Evolutionary conservation across 2,113 vertebrate species (phyloP).

Genomic region (Actenoides lindsayi): DNA sequence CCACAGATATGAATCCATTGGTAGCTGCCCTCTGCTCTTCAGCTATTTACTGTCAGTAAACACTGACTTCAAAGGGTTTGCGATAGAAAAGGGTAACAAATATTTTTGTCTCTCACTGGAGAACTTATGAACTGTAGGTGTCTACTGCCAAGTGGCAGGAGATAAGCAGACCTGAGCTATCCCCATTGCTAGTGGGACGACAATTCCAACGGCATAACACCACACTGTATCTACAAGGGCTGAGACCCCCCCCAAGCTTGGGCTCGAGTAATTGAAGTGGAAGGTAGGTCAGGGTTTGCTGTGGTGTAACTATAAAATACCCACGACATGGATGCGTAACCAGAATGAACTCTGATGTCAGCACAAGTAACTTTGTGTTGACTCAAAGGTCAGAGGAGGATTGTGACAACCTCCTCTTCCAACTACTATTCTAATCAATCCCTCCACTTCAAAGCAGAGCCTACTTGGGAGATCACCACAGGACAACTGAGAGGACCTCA

Average conservation of each 20-base stretch:
- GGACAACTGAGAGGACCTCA: not conserved
- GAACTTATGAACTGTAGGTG: not conserved
- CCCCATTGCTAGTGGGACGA: not conserved
- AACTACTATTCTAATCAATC: not conserved
- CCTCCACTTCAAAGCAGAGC: not conserved
- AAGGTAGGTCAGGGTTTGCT: not conserved
- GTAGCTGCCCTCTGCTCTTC: not conserved
- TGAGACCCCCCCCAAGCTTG: not conserved
- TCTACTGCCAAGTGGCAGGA: not conserved
- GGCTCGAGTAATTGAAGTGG: not conserved
- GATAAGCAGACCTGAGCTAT: not conserved
- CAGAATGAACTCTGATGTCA: not conserved
- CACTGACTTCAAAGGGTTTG: not conserved
- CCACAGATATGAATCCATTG: not conserved
- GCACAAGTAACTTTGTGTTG: not conserved
- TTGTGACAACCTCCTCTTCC: not conserved
- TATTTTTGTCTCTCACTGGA: not conserved
- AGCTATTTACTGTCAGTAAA: too few species aligned
- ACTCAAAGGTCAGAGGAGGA: not conserved
- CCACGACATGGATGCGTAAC: rapidly evolving
- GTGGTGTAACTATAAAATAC: not conserved
- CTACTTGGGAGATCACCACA: not conserved
- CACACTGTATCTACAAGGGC: not conserved
- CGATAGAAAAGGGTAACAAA: not conserved
- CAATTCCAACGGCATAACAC: too few species aligned